Evolutionary conservation across 1,140 invertebrate genomes (phyloP), one percentile per base, ranked within the genome.

Genomic region (Rhysida immarginata): DNA sequence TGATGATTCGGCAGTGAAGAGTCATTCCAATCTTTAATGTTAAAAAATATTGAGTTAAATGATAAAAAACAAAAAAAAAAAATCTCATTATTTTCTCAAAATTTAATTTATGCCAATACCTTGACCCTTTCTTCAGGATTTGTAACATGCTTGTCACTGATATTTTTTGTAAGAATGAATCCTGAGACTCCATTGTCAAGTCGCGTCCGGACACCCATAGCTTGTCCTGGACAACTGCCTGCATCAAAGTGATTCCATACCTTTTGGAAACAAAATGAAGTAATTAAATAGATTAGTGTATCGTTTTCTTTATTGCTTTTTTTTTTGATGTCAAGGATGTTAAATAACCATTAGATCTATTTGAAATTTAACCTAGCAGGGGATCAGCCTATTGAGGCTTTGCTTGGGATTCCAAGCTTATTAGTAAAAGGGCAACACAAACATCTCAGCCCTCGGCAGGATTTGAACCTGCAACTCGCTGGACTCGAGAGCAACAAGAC

Each of bases 201-300:
- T 0, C 85, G 77, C 1, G 93, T 75, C 55, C 85, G 79, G 0
- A 99, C 83, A 1, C 96, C 96, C 0, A 86, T 86, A 1, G 94
- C 88, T 71, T 93, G 87, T 0, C 96, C 96, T 0, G 88, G 92
- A 75, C 96, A 99, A 21, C 84, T 82, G 27, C 86, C 87, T 42
- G 89, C 85, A 71, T 97, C 94, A 74, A 97, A 97, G 72, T 98
- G 94, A 74, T 92, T 93, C 94, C 94, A 97, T 2, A 97, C 35
- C 35, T 41, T 41, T n/a, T 11, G n/a, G n/a, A 41, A 11, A 41
- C 11, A n/a, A 41, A n/a, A 41, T 41, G 35, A n/a, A n/a, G n/a
- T n/a, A n/a, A n/a, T n/a, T n/a, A n/a, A n/a, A n/a, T n/a, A n/a
- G n/a, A n/a, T n/a, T n/a, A n/a, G n/a, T n/a, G n/a, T n/a, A n/a